phyloP scores from a whole-genome alignment of 2,888 invertebrate genomes.

The Orchestes rusci region DNA sequence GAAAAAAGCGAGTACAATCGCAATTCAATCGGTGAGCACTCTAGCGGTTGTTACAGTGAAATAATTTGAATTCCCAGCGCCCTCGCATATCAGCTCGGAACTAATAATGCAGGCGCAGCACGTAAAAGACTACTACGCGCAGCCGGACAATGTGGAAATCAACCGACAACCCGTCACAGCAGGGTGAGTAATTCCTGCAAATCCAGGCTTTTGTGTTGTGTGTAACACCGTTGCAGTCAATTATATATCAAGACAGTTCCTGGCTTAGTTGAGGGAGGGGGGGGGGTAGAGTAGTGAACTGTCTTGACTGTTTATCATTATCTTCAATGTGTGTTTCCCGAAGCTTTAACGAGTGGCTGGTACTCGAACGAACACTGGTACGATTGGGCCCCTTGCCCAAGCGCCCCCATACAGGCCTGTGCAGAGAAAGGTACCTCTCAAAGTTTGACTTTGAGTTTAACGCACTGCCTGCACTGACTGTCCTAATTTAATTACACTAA shows the following conservation, averaged over 20 bases:
- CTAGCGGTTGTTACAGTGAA: not conserved
- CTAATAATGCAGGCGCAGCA: constrained; percentile 40
- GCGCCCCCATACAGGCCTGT: constrained; percentile 45
- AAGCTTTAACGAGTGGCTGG: constrained; percentile 38
- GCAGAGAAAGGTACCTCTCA: constrained; percentile 48
- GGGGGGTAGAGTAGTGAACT: too few species aligned
- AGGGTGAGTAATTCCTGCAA: constrained; percentile 47
- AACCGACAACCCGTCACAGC: constrained; percentile 57
- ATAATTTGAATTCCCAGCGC: constrained; percentile 19
- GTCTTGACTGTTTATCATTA: too few species aligned
- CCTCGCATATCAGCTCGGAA: constrained; percentile 37
- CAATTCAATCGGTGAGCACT: constrained; percentile 42
- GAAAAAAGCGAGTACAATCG: constrained; percentile 43
- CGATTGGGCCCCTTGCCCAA: constrained; percentile 44
- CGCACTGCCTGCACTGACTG: constrained; percentile 11
- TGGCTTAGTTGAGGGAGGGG: too few species aligned
- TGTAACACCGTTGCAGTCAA: too few species aligned
- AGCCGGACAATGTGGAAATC: constrained; percentile 55
- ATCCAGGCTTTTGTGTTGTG: constrained; percentile 13
- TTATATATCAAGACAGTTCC: too few species aligned
- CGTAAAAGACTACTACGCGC: constrained; percentile 39
- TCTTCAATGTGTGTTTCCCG: not conserved
- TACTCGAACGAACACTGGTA: constrained; percentile 42
- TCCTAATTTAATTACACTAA: too few species aligned
- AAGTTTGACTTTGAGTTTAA: constrained; percentile 12